A percentile compares a stretch with the other conserved stretches of the same genome.
Evolutionary conservation across 2,888 invertebrate genomes (phyloP).

Genomic region (Tetragonisca angustula): DNA sequence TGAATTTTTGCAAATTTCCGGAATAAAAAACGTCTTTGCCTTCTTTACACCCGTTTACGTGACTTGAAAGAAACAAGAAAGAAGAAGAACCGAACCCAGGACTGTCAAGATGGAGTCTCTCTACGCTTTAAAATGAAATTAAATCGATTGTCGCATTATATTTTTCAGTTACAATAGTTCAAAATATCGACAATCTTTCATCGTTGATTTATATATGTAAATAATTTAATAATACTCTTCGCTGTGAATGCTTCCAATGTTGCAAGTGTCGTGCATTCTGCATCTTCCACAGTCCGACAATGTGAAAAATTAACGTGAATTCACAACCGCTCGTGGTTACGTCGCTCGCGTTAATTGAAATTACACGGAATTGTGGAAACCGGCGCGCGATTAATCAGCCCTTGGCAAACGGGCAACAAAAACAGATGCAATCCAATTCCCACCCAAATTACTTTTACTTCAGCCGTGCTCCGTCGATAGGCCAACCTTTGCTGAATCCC

Average conservation of each 20-base stretch:
- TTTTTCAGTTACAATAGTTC: too few species aligned
- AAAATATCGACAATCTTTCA: too few species aligned
- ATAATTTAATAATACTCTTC: too few species aligned
- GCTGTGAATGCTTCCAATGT: not conserved
- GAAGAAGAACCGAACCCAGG: too few species aligned
- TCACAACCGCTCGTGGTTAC: slow-evolving; percentile 20
- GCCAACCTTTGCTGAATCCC: not conserved
- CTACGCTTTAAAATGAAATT: too few species aligned
- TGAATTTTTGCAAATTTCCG: too few species aligned
- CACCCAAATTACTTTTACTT: not conserved
- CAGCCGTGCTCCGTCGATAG: not conserved
- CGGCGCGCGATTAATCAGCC: not conserved
- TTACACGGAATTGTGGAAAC: slow-evolving; percentile 7
- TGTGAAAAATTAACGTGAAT: slow-evolving; percentile 30
- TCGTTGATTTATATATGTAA: too few species aligned
- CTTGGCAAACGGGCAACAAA: slow-evolving; percentile 1
- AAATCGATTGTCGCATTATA: too few species aligned
- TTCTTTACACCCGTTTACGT: too few species aligned
- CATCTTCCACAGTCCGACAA: slow-evolving; percentile 14
- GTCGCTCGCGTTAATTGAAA: not conserved
- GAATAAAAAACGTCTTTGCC: too few species aligned
- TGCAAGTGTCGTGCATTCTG: slow-evolving; percentile 27
- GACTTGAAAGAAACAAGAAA: too few species aligned
- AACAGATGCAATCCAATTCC: not conserved
- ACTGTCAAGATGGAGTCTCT: too few species aligned